Conservation (phyloP, 2,113 vertebrate species). For the Australoheros scitulus region DNA sequence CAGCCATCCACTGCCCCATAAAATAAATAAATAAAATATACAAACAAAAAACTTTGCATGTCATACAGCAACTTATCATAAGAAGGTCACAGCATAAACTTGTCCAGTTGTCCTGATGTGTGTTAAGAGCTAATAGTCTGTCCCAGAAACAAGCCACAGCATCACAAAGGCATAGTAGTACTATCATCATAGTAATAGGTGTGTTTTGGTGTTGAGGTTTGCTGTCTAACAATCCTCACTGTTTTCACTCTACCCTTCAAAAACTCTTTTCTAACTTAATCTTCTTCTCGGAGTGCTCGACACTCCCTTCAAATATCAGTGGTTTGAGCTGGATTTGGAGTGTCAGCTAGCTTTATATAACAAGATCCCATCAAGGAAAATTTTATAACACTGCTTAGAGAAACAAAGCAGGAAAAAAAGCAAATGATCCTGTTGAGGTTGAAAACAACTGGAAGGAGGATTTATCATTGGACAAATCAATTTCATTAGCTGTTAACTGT, state of each 20-base stretch:
- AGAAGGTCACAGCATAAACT: conserved; percentile 31
- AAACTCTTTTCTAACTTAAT: neutral
- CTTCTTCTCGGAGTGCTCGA: neutral
- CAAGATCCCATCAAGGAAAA: neutral
- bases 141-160: neutral
- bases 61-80: conserved; percentile 24
- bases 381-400: neutral
- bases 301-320: neutral
- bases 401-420: neutral
- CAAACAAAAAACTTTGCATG: neutral
- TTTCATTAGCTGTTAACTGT: conserved; percentile 12
- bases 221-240: neutral
- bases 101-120: neutral
- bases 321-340: neutral
- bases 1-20: neutral
- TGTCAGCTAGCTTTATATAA: neutral
- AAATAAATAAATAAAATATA: neutral
- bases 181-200: neutral
- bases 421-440: neutral
- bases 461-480: conserved; percentile 12
- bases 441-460: neutral
- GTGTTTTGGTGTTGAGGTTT: neutral
- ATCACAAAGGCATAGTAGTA: neutral
- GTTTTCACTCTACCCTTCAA: neutral
- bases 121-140: conserved; percentile 1